These are phyloP conservation scores for Phoenicopterus ruber DNA, from an alignment of 2,113 vertebrate species.

Conservation along the genomic window DNA sequence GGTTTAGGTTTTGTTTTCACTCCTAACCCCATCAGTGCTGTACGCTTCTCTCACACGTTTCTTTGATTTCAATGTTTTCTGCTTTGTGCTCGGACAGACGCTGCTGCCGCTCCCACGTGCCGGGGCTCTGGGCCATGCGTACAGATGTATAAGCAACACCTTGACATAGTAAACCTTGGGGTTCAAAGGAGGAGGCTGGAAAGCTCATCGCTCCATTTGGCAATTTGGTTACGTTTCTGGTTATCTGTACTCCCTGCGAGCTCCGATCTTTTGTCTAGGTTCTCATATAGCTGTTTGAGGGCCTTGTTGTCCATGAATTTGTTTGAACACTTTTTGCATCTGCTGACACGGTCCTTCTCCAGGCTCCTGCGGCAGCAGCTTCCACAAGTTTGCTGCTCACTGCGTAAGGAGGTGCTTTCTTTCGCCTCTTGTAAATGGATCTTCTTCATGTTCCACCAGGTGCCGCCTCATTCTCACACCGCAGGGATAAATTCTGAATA, in stretches of 20 bases:
- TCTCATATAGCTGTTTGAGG: background rate
- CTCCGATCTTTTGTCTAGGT: background rate
- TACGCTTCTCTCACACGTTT: background rate
- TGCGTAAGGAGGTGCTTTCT: background rate
- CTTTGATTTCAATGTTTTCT: background rate
- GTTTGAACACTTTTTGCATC: background rate
- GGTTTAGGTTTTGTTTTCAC: background rate
- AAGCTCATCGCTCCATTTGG: background rate
- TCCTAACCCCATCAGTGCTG: background rate
- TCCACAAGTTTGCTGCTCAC: conserved; percentile 4
- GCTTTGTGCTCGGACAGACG: background rate
- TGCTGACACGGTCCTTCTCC: background rate
- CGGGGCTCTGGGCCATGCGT: background rate
- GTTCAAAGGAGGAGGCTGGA: background rate
- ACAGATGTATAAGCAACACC: background rate
- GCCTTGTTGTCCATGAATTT: background rate
- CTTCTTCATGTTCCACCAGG: background rate
- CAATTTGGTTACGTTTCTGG: background rate
- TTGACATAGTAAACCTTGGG: background rate
- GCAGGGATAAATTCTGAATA: background rate
- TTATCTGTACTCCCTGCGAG: background rate
- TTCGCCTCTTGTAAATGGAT: background rate
- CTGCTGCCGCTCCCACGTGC: accelerated
- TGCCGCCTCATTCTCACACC: background rate
- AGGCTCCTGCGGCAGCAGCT: background rate